Conservation (phyloP, 2,797 vertebrate genomes). For the Lepus oiostolus region DNA sequence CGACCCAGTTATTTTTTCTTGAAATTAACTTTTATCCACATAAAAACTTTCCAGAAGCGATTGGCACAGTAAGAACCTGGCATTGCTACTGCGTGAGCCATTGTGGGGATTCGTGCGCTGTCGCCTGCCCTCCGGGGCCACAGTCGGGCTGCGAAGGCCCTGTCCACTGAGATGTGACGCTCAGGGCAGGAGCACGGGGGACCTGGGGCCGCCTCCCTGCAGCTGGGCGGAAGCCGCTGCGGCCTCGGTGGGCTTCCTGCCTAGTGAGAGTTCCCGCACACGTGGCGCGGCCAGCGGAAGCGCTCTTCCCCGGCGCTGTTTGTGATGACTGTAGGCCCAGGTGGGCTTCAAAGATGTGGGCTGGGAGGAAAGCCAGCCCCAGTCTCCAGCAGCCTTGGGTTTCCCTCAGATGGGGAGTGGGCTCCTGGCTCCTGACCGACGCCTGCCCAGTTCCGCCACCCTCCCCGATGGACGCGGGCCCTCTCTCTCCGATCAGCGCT, state of each 20-base stretch:
- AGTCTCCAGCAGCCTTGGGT: neutral
- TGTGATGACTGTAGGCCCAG: conserved; percentile 30
- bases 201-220: neutral
- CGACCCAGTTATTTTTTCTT: neutral
- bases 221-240: neutral
- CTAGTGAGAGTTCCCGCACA: neutral
- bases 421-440: neutral
- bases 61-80: neutral
- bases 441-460: neutral
- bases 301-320: neutral
- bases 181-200: no score
- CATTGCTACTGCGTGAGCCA: neutral
- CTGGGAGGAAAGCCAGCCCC: neutral
- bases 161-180: no score
- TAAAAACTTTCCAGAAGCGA: neutral
- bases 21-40: neutral
- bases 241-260: neutral
- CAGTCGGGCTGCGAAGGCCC: no score
- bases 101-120: neutral
- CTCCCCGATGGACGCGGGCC: no score
- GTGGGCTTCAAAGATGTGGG: conserved; percentile 2
- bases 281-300: neutral
- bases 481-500: no score
- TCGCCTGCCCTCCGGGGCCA: no score
- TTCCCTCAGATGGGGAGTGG: conserved; percentile 3